These are phyloP conservation scores for Strigamia crassipes DNA, from an alignment of 2,888 invertebrate species.

Conservation along the genomic window DNA sequence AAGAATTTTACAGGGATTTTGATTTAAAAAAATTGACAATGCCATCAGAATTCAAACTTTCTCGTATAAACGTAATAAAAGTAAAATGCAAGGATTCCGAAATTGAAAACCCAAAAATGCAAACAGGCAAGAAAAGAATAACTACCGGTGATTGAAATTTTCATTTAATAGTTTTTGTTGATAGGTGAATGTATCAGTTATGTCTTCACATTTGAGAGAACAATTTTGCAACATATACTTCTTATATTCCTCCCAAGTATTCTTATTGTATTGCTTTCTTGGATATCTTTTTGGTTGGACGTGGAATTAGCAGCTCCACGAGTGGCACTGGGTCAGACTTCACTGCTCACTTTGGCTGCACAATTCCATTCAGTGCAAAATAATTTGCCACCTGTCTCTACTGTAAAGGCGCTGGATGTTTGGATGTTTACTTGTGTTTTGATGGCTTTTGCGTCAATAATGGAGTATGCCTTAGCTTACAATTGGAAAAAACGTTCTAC, in stretches of 20 bases:
- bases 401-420: neutral
- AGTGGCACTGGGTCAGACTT: slow-evolving; percentile 1
- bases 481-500: neutral
- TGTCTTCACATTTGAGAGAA: neutral
- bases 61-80: no score
- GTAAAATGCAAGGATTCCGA: no score
- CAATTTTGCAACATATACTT: neutral
- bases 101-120: no score
- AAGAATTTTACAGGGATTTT: no score
- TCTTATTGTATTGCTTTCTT: neutral
- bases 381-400: neutral
- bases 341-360: neutral
- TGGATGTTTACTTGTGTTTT: slow-evolving; percentile 32
- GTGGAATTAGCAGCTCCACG: neutral
- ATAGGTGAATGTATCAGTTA: neutral
- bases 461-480: neutral
- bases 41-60: no score
- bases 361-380: neutral
- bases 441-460: neutral
- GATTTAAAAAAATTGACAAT: no score
- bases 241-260: neutral
- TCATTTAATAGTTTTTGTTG: neutral
- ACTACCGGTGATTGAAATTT: no score
- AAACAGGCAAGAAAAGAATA: no score
- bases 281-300: slow-evolving; percentile 2